These are phyloP conservation scores for Amblyjoppa proteus DNA, from an alignment of 2,888 invertebrate genomes.

Conservation along the genomic window DNA sequence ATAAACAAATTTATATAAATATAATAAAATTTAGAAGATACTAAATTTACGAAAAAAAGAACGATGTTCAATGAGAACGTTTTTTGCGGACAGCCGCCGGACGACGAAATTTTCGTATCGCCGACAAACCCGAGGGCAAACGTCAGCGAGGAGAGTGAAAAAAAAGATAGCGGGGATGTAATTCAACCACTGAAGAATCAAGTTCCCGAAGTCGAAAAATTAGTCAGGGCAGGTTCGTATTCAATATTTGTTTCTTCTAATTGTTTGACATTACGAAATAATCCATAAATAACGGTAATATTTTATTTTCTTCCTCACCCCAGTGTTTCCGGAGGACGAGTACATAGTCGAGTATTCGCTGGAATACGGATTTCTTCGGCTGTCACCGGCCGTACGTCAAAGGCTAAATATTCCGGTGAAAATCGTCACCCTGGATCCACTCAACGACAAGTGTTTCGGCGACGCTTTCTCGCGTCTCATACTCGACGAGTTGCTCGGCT, in stretches of 20 bases:
- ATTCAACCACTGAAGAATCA: conserved; percentile 83
- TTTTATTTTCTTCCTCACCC: not conserved
- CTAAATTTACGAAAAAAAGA: conserved; percentile 29
- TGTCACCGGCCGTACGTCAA: conserved; percentile 94
- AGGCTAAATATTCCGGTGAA: conserved; percentile 96
- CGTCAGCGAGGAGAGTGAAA: conserved; percentile 71
- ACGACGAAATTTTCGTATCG: conserved; percentile 57
- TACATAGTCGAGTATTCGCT: conserved; percentile 99
- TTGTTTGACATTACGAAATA: not conserved
- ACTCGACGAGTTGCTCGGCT: conserved; percentile 97
- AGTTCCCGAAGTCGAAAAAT: conserved; percentile 87
- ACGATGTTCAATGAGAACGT: not conserved
- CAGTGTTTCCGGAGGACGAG: conserved; percentile 92
- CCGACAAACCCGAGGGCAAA: conserved; percentile 70
- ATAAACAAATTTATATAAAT: no score
- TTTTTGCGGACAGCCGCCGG: conserved; percentile 42
- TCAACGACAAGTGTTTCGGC: conserved; percentile 96
- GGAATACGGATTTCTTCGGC: conserved; percentile 97
- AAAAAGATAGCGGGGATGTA: conserved; percentile 73
- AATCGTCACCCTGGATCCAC: conserved; percentile 94
- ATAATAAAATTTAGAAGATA: not conserved
- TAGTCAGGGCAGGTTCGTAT: conserved; percentile 87
- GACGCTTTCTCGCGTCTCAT: conserved; percentile 96
- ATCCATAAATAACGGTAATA: not conserved
- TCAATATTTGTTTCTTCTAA: not conserved